phyloP scores from a whole-genome alignment of 2,113 vertebrate genomes.

The Salvelinus fontinalis region DNA sequence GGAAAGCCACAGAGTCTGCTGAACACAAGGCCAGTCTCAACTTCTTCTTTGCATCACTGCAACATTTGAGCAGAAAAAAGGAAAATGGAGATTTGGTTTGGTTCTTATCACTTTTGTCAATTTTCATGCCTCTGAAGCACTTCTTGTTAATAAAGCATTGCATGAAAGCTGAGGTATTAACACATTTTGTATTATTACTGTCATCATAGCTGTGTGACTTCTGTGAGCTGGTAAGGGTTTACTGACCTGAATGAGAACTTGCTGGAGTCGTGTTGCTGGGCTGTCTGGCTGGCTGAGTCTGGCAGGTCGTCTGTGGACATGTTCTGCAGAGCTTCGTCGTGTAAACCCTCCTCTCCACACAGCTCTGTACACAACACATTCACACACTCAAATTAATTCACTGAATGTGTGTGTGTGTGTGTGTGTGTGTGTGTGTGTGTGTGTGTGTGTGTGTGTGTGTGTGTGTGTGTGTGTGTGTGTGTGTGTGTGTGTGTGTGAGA shows the following conservation, averaged over 20 bases:
- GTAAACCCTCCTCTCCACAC: conserved; percentile 86
- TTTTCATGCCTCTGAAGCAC: too few species aligned
- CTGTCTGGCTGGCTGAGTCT: conserved; percentile 94
- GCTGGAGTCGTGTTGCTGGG: conserved; percentile 85
- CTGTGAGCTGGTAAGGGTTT: background rate
- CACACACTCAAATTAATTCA: background rate
- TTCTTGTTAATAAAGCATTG: too few species aligned
- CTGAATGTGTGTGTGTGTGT: background rate
- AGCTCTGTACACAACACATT: conserved; percentile 71
- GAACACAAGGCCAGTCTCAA: conserved; percentile 92
- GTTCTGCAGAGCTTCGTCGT: conserved; percentile 89
- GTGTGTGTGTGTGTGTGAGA: background rate
- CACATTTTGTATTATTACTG: too few species aligned
- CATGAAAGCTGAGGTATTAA: too few species aligned
- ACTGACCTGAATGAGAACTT: conserved; percentile 84
- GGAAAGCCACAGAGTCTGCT: conserved; percentile 94
- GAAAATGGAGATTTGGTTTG: too few species aligned
- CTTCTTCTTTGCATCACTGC: conserved; percentile 98
- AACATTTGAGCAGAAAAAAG: background rate
- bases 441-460: conserved; percentile 9
- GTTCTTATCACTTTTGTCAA: too few species aligned
- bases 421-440: conserved; percentile 11
- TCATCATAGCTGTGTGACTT: too few species aligned
- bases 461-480: conserved; percentile 5
- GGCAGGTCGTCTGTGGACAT: conserved; percentile 93